Evolutionary conservation across 2,888 invertebrate genomes (phyloP).

Genomic region (Amblyteles armatorius): DNA sequence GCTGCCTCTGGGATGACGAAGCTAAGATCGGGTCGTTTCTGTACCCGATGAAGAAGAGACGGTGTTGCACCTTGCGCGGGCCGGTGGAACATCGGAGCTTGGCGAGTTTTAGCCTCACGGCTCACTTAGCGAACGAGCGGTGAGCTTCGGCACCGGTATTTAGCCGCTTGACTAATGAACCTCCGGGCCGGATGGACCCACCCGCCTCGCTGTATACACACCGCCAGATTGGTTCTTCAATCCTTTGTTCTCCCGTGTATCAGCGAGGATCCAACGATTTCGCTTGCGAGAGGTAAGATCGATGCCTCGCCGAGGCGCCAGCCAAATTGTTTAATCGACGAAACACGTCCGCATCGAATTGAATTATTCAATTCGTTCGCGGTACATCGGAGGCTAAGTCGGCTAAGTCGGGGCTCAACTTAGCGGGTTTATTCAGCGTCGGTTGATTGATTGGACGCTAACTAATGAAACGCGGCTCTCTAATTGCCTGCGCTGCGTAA

Average conservation of each 20-base stretch:
- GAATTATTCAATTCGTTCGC: constrained; percentile 39
- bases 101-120: constrained; percentile 70
- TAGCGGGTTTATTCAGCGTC: constrained; percentile 25
- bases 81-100: constrained; percentile 42
- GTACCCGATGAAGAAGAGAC: not conserved
- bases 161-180: constrained; percentile 82
- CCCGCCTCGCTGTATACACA: constrained; percentile 52
- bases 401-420: not conserved
- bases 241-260: constrained; percentile 1
- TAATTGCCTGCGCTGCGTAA: constrained; percentile 76
- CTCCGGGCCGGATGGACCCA: constrained; percentile 62
- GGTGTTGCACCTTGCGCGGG: constrained; percentile 57
- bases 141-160: constrained; percentile 72
- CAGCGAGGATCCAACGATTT: not conserved
- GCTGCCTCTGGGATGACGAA: constrained; percentile 61
- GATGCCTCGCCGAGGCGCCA: constrained; percentile 5
- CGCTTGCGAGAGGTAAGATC: not conserved
- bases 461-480: constrained; percentile 76
- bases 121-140: constrained; percentile 74
- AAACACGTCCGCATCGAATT: constrained; percentile 45
- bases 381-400: not conserved
- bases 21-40: constrained; percentile 52
- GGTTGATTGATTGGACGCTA: constrained; percentile 79
- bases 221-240: not conserved
- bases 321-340: constrained; percentile 36